Conservation (phyloP, 2,888 invertebrate species). For the Pherbina coryleti region DNA sequence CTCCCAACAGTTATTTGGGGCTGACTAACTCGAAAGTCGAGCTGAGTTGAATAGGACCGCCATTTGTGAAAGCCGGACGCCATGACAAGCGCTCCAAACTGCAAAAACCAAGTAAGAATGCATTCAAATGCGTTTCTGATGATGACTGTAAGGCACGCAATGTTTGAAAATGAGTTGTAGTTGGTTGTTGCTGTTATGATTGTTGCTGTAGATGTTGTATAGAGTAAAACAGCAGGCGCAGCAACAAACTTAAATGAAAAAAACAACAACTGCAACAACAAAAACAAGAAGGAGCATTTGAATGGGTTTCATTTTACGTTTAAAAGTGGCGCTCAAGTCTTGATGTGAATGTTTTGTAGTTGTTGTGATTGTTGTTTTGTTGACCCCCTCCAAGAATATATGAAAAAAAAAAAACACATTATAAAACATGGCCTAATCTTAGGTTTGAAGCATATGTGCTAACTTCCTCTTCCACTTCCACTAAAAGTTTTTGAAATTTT, state of each 20-base stretch:
- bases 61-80: conserved; percentile 4
- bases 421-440: conserved; percentile 33
- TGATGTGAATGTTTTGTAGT: too few relatives aligned
- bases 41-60: background rate
- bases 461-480: background rate
- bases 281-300: too few relatives aligned
- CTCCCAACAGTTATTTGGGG: background rate
- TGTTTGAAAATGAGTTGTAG: conserved; percentile 58
- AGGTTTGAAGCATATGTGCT: background rate
- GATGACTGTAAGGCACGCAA: conserved; percentile 69
- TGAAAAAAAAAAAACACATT: too few relatives aligned
- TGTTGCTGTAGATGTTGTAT: too few relatives aligned
- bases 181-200: too few relatives aligned
- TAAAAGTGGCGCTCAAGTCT: too few relatives aligned
- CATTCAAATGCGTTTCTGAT: conserved; percentile 38
- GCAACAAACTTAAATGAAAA: too few relatives aligned
- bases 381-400: too few relatives aligned
- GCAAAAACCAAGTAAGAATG: background rate
- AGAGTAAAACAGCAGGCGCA: too few relatives aligned
- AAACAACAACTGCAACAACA: too few relatives aligned
- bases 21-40: background rate
- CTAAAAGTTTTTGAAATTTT: background rate
- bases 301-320: too few relatives aligned
- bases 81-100: conserved; percentile 4
- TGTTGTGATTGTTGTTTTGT: too few relatives aligned